Evolutionary conservation across 1,140 invertebrate species (phyloP).

Genomic region (Phthorimaea operculella): DNA sequence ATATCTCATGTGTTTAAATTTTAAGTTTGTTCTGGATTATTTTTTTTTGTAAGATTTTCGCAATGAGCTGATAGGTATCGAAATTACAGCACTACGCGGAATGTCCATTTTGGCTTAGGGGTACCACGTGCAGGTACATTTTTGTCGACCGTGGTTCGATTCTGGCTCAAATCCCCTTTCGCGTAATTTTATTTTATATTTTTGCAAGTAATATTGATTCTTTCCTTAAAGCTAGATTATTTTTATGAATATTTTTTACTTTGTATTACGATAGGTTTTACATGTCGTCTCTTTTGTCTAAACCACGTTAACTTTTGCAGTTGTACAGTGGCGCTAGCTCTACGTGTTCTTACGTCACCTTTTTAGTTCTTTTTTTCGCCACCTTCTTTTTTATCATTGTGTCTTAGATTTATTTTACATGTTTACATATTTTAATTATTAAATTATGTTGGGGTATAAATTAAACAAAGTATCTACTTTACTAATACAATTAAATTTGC

Average conservation of each 20-base stretch:
- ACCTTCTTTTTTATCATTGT: background rate
- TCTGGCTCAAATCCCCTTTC: slow-evolving; percentile 5
- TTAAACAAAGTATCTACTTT: too few relatives aligned
- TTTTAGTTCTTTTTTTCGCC: background rate
- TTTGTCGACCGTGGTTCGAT: slow-evolving; percentile 24
- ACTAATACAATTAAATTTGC: too few relatives aligned
- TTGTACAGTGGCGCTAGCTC: background rate
- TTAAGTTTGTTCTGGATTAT: background rate
- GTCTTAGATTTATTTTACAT: too few relatives aligned
- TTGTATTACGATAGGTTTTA: background rate
- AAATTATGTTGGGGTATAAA: too few relatives aligned
- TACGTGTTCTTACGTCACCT: background rate
- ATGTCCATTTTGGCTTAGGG: slow-evolving; percentile 13
- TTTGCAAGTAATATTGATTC: slow-evolving; percentile 12
- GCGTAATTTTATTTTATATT: slow-evolving; percentile 17
- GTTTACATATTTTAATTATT: too few relatives aligned
- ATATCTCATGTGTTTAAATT: background rate
- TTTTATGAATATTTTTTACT: background rate
- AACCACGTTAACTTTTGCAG: background rate
- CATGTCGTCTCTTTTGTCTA: background rate
- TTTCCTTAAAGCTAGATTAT: background rate
- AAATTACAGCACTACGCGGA: slow-evolving; percentile 12
- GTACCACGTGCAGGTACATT: slow-evolving; percentile 21
- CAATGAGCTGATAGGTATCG: slow-evolving; percentile 12
- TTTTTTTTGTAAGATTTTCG: slow-evolving; percentile 24